Percentiles rank a stretch among this genome's conserved stretches.
Evolutionary conservation across 2,888 invertebrate genomes (phyloP).

Genomic region (Sinhomidia bicolor): DNA sequence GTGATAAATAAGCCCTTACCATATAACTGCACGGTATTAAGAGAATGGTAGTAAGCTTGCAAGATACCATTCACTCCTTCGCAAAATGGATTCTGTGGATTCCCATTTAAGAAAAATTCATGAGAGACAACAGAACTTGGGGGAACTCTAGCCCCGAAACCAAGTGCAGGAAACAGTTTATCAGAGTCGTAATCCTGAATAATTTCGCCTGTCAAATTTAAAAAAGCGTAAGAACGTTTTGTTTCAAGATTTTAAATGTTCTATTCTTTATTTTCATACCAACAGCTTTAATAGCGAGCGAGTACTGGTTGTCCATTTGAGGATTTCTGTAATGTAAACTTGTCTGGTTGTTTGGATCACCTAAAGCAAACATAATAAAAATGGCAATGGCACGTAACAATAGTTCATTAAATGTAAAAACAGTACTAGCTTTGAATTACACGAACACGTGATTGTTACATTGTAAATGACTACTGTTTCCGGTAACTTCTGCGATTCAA

Average conservation of each 20-base stretch:
- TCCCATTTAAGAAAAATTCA: slow-evolving; percentile 83
- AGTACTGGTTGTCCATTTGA: slow-evolving; percentile 83
- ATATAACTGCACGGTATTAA: slow-evolving; percentile 81
- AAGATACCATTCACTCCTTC: slow-evolving; percentile 82
- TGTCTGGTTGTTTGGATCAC: slow-evolving; percentile 80
- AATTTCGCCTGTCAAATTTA: slow-evolving; percentile 81
- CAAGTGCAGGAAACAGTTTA: slow-evolving; percentile 79
- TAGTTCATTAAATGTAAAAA: no score
- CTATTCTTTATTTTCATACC: slow-evolving; percentile 81
- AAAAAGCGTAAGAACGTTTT: no score
- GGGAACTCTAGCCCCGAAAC: slow-evolving; percentile 83
- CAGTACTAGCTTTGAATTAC: background rate
- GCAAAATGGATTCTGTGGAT: slow-evolving; percentile 82
- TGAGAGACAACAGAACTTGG: slow-evolving; percentile 83
- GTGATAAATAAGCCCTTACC: slow-evolving; percentile 47
- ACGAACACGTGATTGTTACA: no score
- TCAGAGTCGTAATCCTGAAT: slow-evolving; percentile 82
- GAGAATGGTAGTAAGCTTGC: slow-evolving; percentile 82
- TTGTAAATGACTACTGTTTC: no score
- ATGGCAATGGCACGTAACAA: background rate
- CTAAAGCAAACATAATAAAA: slow-evolving; percentile 14
- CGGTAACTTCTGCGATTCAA: no score
- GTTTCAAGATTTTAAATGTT: no score
- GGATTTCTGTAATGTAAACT: slow-evolving; percentile 82
- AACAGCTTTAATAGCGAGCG: slow-evolving; percentile 82